phyloP scores from a whole-genome alignment of 1,140 invertebrate genomes.

The Calosoma granatense region DNA sequence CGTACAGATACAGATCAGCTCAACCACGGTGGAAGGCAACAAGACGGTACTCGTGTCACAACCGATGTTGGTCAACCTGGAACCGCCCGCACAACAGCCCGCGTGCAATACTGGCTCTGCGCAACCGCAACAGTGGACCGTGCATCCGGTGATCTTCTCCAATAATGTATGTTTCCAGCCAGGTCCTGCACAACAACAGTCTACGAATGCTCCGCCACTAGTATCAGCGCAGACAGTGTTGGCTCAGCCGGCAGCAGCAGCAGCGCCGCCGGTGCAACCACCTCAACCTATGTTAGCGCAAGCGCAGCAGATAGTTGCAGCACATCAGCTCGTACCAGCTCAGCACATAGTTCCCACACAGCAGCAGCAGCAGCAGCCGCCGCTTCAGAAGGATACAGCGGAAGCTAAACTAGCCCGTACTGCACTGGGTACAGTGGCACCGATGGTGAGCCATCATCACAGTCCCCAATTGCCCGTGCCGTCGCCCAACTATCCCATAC shows the following conservation, averaged over 20 bases:
- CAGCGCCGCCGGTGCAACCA: not conserved
- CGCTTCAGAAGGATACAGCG: not conserved
- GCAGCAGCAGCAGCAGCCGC: not conserved
- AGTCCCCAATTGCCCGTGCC: constrained; percentile 29
- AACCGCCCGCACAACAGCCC: not conserved
- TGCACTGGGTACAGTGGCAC: constrained; percentile 18
- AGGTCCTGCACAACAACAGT: not conserved
- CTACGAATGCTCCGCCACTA: not conserved
- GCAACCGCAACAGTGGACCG: not conserved
- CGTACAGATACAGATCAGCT: not conserved
- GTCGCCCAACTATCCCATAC: constrained; percentile 29
- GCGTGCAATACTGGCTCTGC: not conserved
- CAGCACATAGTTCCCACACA: too few species aligned
- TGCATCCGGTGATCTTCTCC: not conserved
- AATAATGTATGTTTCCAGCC: not conserved
- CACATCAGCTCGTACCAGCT: not conserved
- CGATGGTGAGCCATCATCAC: constrained; percentile 21
- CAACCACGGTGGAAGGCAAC: not conserved
- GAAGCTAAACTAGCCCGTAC: constrained; percentile 28
- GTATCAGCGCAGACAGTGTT: not conserved
- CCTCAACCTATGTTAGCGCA: not conserved
- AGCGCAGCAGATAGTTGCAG: too few species aligned
- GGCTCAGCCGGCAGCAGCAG: not conserved
- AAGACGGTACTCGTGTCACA: not conserved
- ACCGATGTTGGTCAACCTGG: not conserved